These are phyloP conservation scores for Synanceia verrucosa DNA, from an alignment of 2,797 vertebrate genomes.

Conservation along the genomic window DNA sequence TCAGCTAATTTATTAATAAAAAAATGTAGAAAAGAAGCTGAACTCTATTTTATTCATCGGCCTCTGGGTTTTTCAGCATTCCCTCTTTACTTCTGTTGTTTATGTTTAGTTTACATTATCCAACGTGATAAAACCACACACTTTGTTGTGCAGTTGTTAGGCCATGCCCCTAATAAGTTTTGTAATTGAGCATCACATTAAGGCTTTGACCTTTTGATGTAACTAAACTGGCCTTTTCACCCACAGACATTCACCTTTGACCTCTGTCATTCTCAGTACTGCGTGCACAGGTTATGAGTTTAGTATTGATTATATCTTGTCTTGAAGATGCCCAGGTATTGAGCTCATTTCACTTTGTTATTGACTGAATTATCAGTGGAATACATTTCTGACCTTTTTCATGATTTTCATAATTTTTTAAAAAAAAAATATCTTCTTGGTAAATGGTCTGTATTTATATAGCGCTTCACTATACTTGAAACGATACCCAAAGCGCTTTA, in stretches of 20 bases:
- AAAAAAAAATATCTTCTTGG: no score
- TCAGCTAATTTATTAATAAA: neutral
- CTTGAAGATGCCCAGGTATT: slow-evolving; percentile 53
- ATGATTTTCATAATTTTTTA: no score
- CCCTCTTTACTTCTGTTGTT: slow-evolving; percentile 1
- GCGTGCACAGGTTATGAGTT: slow-evolving; percentile 62
- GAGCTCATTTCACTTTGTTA: slow-evolving; percentile 46
- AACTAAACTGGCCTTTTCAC: slow-evolving; percentile 80
- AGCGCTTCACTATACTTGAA: no score
- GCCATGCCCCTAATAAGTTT: slow-evolving; percentile 72
- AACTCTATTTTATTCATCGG: neutral
- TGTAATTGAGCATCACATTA: slow-evolving; percentile 76
- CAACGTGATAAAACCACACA: neutral
- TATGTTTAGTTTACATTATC: slow-evolving; percentile 6
- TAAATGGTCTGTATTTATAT: no score
- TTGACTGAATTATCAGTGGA: slow-evolving; percentile 11
- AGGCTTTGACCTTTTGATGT: slow-evolving; percentile 83
- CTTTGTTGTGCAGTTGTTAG: slow-evolving; percentile 47
- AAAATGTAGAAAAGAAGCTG: neutral
- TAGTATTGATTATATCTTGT: slow-evolving; percentile 74
- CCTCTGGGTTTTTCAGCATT: neutral
- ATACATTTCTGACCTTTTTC: slow-evolving; percentile 4
- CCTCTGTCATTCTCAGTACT: slow-evolving; percentile 72
- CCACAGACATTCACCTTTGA: slow-evolving; percentile 74
- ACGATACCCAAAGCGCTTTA: no score